Base-by-base conservation (phyloP, 2,888 invertebrate genomes). In the Biston betularia region DNA sequence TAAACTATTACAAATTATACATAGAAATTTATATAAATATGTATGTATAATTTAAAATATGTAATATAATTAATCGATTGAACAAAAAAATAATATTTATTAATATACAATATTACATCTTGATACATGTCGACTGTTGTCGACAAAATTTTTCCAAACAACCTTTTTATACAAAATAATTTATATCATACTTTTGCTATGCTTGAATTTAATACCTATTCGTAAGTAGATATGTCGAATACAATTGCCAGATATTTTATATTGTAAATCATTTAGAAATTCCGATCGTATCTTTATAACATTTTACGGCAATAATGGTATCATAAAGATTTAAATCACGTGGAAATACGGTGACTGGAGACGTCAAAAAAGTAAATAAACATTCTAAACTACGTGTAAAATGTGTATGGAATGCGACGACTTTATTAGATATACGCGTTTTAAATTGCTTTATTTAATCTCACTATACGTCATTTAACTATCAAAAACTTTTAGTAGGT, bases 351-450 rank as follows among this genome's bases (percentile, higher is more conserved):
- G 60, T 74, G 70, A 65, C 59, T 48, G 56, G 53, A 73, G 72
- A 73, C 70, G 69, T 74, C 60, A 53, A 60, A 56, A 59, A 67
- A 71, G 73, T 74, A 74, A 76, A 75, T 71, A 74, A 74, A 74
- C 70, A 70, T 68, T 70, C 63, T 57, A 68, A 70, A 54, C 61
- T 55, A 63, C 63, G 59, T 35, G 49, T 45, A 63, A 35, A 58
- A 67, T 63, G 58, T 63, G 44, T 58, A 38, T 49, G 63, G 67
- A 59, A 67, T 63, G 67, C 14, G 46, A 59, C 64, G 46, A 50
- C 44, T 60, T 65, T 65, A 65, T 65, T 65, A 50, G 55, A 44
- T 65, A 60, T 9, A 56, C 57, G 52, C 56, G 46, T 66, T 60
- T 61, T 48, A 42, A 61, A 66, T 66, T 57, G 57, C 65, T 65